Base-by-base conservation (phyloP, 1,140 invertebrate species). In the Drosophila hydei region DNA sequence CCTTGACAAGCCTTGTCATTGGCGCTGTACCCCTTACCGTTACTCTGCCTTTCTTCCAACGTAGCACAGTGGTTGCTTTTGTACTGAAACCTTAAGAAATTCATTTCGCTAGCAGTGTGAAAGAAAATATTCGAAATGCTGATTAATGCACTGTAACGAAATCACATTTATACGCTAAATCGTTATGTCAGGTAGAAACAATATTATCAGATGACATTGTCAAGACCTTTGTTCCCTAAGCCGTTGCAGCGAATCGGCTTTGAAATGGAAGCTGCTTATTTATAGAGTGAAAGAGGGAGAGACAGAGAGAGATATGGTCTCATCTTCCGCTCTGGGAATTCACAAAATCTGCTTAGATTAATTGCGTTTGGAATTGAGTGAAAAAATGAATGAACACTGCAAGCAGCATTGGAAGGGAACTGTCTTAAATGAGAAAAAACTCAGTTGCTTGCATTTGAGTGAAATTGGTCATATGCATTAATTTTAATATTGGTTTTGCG, bases 71-170 rank as follows among this genome's bases (percentile, higher is more conserved):
- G 30, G 30, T 27, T 27, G 25, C 27, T 1, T 30, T 30, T 30
- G 27, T 30, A 8, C 6, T 8, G 27, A 8, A 30, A 8, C 7
- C 2, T 30, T 30, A 30, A 8, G 27, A 30, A 30, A 30, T 30
- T 30, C 9, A 11, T 33, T 33, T n/a, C n/a, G n/a, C n/a, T n/a
- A n/a, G n/a, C n/a, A n/a, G 11, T 33, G 30, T 12, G 12, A 47
- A 51, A 18, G 6, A 68, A 30, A 30, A 60, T 52, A 68, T 64
- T 40, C 42, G 65, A 38, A 62, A 70, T 63, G 70, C 67, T 80
- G 74, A 85, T 87, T 87, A 77, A 87, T 88, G 47, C 56, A 67
- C 67, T 88, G 83, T 78, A 51, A 81, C 70, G 71, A 87, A 81
- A 81, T 77, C 40, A 12, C 33, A 43, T 33, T 11, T 8, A 48